phyloP scores from a whole-genome alignment of 2,113 vertebrate genomes.

The Sinosuthora webbiana region DNA sequence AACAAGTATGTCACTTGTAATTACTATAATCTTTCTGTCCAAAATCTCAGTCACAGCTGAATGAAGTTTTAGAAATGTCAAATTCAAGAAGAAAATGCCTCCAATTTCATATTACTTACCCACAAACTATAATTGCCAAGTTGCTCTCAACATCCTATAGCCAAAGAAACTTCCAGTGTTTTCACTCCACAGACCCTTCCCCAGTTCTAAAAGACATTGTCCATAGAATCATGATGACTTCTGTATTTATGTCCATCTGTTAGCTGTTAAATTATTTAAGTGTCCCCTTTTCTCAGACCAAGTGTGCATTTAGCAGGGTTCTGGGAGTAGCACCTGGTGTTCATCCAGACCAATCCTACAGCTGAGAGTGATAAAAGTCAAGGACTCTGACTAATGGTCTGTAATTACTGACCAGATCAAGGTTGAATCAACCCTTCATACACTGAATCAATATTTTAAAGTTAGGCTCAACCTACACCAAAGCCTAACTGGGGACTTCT shows the following conservation, averaged over 20 bases:
- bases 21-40: not conserved
- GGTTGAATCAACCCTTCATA: not conserved
- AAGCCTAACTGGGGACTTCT: not conserved
- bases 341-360: not conserved
- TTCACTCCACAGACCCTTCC: not conserved
- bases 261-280: not conserved
- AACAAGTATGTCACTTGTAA: not conserved
- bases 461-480: not conserved
- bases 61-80: not conserved
- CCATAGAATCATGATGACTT: not conserved
- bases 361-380: not conserved
- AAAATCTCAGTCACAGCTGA: not conserved
- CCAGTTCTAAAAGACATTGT: not conserved
- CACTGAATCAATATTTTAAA: not conserved
- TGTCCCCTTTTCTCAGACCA: not conserved
- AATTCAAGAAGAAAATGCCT: not conserved
- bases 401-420: not conserved
- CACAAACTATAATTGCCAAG: not conserved
- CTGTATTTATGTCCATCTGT: not conserved
- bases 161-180: not conserved
- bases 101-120: not conserved
- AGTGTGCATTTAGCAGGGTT: not conserved
- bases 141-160: not conserved
- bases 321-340: not conserved
- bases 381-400: not conserved